A percentile compares a stretch with the other conserved stretches of the same genome.
Evolutionary conservation across 2,888 invertebrate genomes (phyloP).

Genomic region (Polyploca ridens): DNA sequence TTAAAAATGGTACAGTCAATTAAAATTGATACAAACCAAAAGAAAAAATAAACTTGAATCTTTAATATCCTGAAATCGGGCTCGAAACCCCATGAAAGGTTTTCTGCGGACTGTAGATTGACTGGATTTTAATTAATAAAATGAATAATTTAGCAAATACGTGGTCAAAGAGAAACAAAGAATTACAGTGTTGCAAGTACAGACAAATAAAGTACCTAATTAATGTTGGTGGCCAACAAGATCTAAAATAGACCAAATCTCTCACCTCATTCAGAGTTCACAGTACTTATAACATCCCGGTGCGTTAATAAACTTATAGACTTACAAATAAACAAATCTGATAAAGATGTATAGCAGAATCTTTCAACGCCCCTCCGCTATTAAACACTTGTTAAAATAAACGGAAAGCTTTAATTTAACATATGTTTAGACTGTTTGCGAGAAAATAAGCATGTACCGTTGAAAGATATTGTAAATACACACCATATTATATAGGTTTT

Average conservation of each 20-base stretch:
- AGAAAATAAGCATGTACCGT: constrained; percentile 1
- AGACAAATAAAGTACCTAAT: too few species aligned
- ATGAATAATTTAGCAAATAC: too few species aligned
- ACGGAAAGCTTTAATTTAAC: neutral
- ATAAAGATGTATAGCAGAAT: neutral
- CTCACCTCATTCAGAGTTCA: neutral
- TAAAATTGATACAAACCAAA: too few species aligned
- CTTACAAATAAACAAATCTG: neutral
- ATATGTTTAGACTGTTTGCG: neutral
- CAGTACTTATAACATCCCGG: neutral
- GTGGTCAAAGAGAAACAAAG: too few species aligned
- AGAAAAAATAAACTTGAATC: too few species aligned
- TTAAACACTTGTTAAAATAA: neutral
- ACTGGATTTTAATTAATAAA: too few species aligned
- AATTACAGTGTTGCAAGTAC: too few species aligned
- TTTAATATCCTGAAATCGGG: too few species aligned
- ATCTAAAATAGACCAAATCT: neutral
- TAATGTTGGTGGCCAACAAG: neutral
- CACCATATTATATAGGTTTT: neutral
- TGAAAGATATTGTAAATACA: neutral
- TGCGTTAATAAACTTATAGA: neutral
- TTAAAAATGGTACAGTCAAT: too few species aligned
- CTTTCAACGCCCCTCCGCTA: neutral
- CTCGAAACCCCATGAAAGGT: too few species aligned
- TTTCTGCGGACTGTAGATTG: too few species aligned